phyloP scores from a whole-genome alignment of 2,888 invertebrate genomes.

The Hypselothyrea guttata region DNA sequence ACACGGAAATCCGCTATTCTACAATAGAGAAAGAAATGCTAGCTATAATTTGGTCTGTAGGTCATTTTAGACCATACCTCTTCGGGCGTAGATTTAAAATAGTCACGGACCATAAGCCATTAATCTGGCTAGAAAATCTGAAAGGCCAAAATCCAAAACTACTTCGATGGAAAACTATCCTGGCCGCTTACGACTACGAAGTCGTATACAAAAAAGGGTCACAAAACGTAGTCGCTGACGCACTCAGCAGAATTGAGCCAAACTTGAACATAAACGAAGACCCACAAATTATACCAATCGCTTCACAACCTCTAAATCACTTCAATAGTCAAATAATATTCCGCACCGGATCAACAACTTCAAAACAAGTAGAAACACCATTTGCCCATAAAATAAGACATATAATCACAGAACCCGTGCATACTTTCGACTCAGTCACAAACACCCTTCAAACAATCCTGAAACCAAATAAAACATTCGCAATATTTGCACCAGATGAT shows the following conservation, averaged over 20 bases:
- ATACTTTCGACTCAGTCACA: slow-evolving; percentile 7
- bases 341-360: too few species aligned
- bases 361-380: too few species aligned
- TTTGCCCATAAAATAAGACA: too few species aligned
- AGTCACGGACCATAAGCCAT: slow-evolving; percentile 6
- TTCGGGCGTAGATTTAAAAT: slow-evolving; percentile 9
- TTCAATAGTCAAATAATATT: too few species aligned
- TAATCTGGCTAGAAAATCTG: slow-evolving; percentile 13
- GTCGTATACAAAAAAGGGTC: too few species aligned
- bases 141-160: slow-evolving; percentile 11
- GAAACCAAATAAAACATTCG: slow-evolving; percentile 42
- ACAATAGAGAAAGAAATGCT: slow-evolving; percentile 16
- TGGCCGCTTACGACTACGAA: slow-evolving; percentile 12
- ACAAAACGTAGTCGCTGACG: slow-evolving; percentile 40
- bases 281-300: slow-evolving; percentile 33
- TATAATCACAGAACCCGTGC: too few species aligned
- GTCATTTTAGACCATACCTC: slow-evolving; percentile 14
- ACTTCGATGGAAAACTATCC: slow-evolving; percentile 11
- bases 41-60: slow-evolving; percentile 11
- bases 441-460: slow-evolving; percentile 6
- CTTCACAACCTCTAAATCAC: too few species aligned
- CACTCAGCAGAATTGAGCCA: slow-evolving; percentile 23
- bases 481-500: slow-evolving; percentile 39
- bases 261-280: slow-evolving; percentile 26
- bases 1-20: slow-evolving; percentile 9